A percentile compares a stretch with the other conserved stretches of the same genome.
Conservation (phyloP, 2,888 invertebrate species). For the Coenonympha glycerion region DNA sequence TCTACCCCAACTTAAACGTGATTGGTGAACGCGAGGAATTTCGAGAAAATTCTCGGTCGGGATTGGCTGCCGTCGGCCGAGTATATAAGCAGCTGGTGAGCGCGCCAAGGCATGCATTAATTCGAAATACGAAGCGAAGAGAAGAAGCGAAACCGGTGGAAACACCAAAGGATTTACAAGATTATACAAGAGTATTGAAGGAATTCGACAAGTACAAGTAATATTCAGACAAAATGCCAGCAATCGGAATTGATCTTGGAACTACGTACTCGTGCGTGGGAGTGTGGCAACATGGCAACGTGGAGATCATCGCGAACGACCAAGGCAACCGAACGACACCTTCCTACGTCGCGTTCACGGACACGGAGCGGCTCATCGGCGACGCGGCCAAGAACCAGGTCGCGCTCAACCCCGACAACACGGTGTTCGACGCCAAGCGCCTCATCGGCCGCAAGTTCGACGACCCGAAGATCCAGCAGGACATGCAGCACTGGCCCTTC, state of each 20-base stretch:
- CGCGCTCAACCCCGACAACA: slow-evolving; percentile 84
- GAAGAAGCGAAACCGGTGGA: slow-evolving; percentile 36
- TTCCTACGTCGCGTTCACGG: slow-evolving; percentile 91
- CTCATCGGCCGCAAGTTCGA: slow-evolving; percentile 87
- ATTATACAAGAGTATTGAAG: neutral
- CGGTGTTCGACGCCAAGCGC: slow-evolving; percentile 86
- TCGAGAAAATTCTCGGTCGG: slow-evolving; percentile 46
- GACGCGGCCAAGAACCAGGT: slow-evolving; percentile 92
- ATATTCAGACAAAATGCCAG: slow-evolving; percentile 47
- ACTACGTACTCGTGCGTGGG: slow-evolving; percentile 92
- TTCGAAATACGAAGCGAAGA: slow-evolving; percentile 48
- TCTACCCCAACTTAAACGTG: slow-evolving; percentile 32
- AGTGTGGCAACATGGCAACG: slow-evolving; percentile 88
- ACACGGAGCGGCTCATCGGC: slow-evolving; percentile 87
- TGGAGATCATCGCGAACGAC: slow-evolving; percentile 91
- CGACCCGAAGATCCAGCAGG: slow-evolving; percentile 84
- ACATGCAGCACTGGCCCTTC: slow-evolving; percentile 91
- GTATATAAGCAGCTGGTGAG: slow-evolving; percentile 43
- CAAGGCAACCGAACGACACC: slow-evolving; percentile 92
- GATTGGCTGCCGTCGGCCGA: slow-evolving; percentile 38
- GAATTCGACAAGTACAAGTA: slow-evolving; percentile 3
- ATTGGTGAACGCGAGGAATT: slow-evolving; percentile 41
- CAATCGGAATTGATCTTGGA: slow-evolving; percentile 80
- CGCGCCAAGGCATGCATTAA: slow-evolving; percentile 57
- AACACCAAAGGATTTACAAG: slow-evolving; percentile 27